Base-by-base conservation (phyloP, 1,140 invertebrate species). In the Harpegnathos saltator region DNA sequence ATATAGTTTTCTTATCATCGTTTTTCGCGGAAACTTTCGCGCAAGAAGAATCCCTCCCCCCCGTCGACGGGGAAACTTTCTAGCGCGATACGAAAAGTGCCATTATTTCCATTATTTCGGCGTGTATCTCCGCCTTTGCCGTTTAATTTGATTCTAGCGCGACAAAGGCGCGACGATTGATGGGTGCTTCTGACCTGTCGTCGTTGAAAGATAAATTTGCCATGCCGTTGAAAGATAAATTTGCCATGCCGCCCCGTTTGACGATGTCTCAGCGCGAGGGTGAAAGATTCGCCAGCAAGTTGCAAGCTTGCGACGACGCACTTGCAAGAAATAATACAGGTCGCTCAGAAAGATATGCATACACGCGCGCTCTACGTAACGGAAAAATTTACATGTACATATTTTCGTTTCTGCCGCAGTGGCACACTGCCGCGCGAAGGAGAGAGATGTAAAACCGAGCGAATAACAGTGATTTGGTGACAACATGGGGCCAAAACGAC, bases 401-500 rank as follows among this genome's bases (percentile, higher is more conserved):
- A 78, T 78, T 78, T 69, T 69, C n/a, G 33, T 58, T 78, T 44
- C 48, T 56, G 29, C 50, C 33, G n/a, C n/a, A 5, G 22, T 12
- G 38, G 58, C 62, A 78, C 19, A 11, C n/a, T n/a, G n/a, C n/a
- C n/a, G n/a, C n/a, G 17, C 54, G n/a, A 19, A 19, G n/a, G n/a
- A 22, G 1, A 3, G 54, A 44, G 12, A 58, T 48, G 29, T 17
- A 24, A 56, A 44, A 58, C 58, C 1, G 22, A 1, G 22, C 38
- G 24, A 78, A 56, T 75, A 75, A 65, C 65, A 22, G 11, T 22
- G n/a, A n/a, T n/a, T n/a, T n/a, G n/a, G n/a, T n/a, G n/a, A n/a
- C n/a, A n/a, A n/a, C 33, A 12, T 7, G 75, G 52, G 19, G 15
- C 69, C n/a, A 78, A n/a, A 68, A 69, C 54, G 17, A 69, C 33